Conservation (phyloP, 2,888 invertebrate genomes). For the Nipponacmea schrenckii region DNA sequence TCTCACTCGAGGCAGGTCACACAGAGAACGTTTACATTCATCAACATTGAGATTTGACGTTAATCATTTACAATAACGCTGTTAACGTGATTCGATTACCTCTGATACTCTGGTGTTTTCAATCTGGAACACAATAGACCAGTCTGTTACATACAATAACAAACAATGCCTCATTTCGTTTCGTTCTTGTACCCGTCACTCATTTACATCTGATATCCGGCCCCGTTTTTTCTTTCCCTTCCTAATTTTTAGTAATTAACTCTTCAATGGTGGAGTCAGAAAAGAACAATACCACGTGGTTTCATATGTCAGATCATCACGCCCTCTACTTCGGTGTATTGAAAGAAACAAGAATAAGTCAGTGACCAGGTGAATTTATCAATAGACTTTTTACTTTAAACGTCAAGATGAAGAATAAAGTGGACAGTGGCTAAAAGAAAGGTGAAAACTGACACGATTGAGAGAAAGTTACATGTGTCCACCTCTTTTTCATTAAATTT, state of each 20-base stretch:
- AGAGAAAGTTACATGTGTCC: no score
- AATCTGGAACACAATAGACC: not conserved
- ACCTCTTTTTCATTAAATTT: no score
- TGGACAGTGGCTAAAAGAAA: no score
- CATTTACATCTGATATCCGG: conserved; percentile 9
- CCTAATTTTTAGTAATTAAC: conserved; percentile 4
- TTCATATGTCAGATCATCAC: not conserved
- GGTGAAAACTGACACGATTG: no score
- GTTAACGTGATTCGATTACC: conserved; percentile 4
- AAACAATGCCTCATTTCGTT: conserved; percentile 3
- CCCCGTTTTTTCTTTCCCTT: conserved; percentile 3
- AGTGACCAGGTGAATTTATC: not conserved
- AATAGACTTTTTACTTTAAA: conserved; percentile 1
- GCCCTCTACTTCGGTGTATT: not conserved
- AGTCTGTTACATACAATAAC: conserved; percentile 5
- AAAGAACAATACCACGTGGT: conserved; percentile 3
- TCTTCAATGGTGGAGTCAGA: not conserved
- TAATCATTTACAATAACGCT: not conserved
- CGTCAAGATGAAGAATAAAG: not conserved
- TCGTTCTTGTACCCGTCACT: conserved; percentile 7
- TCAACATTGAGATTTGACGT: conserved; percentile 3
- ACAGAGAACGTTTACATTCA: conserved; percentile 2
- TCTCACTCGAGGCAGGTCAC: not conserved
- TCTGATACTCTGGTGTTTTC: not conserved
- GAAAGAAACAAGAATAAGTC: not conserved